Conservation (phyloP, 1,140 invertebrate species). For the Euwallacea similis region DNA sequence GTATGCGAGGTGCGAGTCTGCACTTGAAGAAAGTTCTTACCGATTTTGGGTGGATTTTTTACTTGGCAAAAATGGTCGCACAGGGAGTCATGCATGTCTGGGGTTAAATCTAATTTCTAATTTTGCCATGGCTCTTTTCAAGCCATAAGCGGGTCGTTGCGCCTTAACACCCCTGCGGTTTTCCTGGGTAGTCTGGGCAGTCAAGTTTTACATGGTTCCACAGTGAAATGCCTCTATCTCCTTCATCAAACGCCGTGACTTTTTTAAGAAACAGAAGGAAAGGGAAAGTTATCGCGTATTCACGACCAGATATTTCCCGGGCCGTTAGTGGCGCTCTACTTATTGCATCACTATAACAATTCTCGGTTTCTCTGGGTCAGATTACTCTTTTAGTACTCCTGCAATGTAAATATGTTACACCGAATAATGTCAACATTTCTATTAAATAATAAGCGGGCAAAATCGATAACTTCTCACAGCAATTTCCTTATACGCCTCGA, state of each 20-base stretch:
- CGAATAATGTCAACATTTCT: too few species aligned
- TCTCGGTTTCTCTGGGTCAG: constrained; percentile 16
- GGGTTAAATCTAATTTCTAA: too few species aligned
- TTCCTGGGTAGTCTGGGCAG: too few species aligned
- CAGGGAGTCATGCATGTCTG: neutral
- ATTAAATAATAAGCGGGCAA: too few species aligned
- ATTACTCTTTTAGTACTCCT: neutral
- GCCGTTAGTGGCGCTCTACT: neutral
- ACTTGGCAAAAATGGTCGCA: neutral
- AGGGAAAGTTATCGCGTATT: constrained; percentile 13
- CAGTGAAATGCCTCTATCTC: too few species aligned
- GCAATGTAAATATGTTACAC: too few species aligned
- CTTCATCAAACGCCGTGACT: too few species aligned
- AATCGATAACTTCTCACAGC: too few species aligned
- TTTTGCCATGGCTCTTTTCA: too few species aligned
- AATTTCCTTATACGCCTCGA: neutral
- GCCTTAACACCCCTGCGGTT: too few species aligned
- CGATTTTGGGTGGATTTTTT: constrained; percentile 43
- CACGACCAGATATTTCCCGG: neutral
- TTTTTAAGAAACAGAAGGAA: constrained; percentile 3
- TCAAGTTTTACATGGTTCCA: too few species aligned
- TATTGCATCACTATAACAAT: constrained; percentile 7
- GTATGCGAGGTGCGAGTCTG: constrained; percentile 24
- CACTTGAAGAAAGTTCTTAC: constrained; percentile 43
- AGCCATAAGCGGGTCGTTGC: too few species aligned